Evolutionary conservation across 2,888 invertebrate genomes (phyloP), one percentile per base, ranked within the genome.

Genomic region (Eilema caniola): DNA sequence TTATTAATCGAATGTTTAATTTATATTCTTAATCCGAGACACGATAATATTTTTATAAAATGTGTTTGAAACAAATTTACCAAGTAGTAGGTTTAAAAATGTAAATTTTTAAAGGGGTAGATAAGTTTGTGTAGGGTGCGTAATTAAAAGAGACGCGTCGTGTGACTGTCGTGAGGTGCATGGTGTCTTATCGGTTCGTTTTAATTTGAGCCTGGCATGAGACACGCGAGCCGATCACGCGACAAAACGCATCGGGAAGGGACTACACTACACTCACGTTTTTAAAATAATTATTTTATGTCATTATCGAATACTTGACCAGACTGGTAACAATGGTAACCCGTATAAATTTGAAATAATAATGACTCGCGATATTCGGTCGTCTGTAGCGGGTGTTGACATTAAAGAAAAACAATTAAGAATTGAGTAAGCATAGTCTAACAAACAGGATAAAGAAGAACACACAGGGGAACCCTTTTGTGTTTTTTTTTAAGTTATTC

Each of bases 141-240:
- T 95, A 95, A 94, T 94, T 95, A 95, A 94, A 93, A 90, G 90
- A 91, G 93, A 93, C 93, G 91, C 91, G 90, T 89, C 83, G 88
- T 84, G 85, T 90, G 92, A 91, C 92, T 89, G 93, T 95, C 94
- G 95, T 95, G 95, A 94, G 93, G 89, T 89, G 88, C 90, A 87
- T 86, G 89, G 92, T 91, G 93, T 94, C 93, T 94, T 95, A 94
- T 94, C 94, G 92, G 89, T 79, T 86, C 85, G 89, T 91, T 94
- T 95, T 95, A 95, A 95, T 95, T 95, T 95, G 95, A 95, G 89
- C 86, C 90, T 86, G 88, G 90, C 92, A 92, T 90, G 94, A 88
- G 91, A 93, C 95, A 95, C 95, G 95, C 95, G 89, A 95, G 88
- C 80, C 81, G 89, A 90, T 93, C 95, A 95, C 95, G 95, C 95